A percentile compares a stretch with the other conserved stretches of the same genome.
These are phyloP conservation scores for Ammodramus savannarum DNA, from an alignment of 2,113 vertebrate species.

Conservation along the genomic window DNA sequence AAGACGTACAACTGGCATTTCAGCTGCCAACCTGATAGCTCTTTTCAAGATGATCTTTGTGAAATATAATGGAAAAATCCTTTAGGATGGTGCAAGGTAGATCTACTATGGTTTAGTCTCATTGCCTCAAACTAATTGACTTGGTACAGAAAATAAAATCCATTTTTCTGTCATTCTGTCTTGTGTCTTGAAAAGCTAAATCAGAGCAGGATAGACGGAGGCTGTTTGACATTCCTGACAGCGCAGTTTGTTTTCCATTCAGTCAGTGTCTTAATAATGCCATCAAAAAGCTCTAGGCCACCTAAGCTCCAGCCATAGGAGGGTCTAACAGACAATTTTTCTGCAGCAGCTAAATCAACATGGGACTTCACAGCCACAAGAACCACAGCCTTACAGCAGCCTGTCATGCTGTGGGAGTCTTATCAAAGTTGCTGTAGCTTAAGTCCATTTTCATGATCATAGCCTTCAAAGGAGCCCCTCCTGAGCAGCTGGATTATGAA, in stretches of 20 bases:
- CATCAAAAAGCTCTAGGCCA: not conserved
- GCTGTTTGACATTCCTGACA: not conserved
- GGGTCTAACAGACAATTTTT: not conserved
- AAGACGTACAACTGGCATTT: not conserved
- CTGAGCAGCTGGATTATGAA: not conserved
- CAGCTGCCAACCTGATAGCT: not conserved
- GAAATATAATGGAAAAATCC: not conserved
- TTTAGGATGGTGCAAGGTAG: not conserved
- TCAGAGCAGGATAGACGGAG: not conserved
- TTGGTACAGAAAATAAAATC: not conserved
- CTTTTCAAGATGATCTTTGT: not conserved
- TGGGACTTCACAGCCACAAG: not conserved
- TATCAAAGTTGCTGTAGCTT: not conserved
- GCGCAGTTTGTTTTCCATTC: not conserved
- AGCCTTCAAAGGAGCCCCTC: not conserved
- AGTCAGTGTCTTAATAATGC: not conserved
- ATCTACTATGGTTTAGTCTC: not conserved
- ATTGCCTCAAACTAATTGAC: slow-evolving; percentile 5
- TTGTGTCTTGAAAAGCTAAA: not conserved
- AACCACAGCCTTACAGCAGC: not conserved
- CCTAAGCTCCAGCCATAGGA: not conserved
- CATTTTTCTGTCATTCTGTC: not conserved
- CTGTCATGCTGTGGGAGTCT: not conserved
- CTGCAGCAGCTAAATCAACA: not conserved
- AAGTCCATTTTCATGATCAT: slow-evolving; percentile 8